phyloP scores from a whole-genome alignment of 2,797 vertebrate genomes.

The Sebastes cheni region DNA sequence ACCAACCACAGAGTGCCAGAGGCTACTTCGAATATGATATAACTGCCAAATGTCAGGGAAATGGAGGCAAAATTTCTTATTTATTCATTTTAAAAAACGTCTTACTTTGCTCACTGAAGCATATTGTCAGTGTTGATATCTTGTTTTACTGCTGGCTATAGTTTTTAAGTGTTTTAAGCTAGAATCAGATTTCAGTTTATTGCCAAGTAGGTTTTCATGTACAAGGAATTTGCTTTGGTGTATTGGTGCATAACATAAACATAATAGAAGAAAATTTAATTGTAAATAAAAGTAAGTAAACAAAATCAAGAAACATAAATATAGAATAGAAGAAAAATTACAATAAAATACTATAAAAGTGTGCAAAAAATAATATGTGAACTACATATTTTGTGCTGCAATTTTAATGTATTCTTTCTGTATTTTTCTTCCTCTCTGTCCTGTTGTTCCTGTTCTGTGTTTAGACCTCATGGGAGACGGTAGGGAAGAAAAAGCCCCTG shows the following conservation, averaged over 20 bases:
- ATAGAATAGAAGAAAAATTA: no score
- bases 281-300: no score
- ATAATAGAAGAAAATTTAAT: no score
- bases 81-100: neutral
- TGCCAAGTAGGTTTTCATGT: no score
- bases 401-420: neutral
- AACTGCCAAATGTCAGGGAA: neutral
- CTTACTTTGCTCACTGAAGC: neutral
- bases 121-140: neutral
- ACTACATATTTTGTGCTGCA: neutral
- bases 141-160: neutral
- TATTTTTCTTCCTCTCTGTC: neutral
- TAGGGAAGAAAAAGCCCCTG: constrained; percentile 94
- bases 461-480: constrained; percentile 97
- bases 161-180: neutral
- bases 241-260: no score
- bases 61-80: neutral
- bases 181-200: no score
- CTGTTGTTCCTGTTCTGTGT: neutral
- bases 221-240: no score
- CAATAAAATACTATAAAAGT: no score
- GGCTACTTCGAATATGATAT: neutral
- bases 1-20: neutral
- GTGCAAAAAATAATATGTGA: neutral
- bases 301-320: no score